Evolutionary conservation across 2,113 vertebrate species (phyloP).

Genomic region (Alosa alosa): DNA sequence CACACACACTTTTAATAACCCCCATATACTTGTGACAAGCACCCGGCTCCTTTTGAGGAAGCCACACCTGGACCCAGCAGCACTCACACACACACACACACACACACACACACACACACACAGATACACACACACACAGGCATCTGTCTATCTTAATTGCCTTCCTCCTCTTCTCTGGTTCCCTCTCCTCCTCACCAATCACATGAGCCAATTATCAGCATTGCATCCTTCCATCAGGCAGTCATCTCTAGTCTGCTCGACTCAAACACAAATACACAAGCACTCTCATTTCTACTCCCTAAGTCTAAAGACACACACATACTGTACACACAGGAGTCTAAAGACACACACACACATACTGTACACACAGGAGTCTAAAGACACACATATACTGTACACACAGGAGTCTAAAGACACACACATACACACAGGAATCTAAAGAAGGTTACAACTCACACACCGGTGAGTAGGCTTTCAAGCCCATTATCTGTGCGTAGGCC

Average conservation of each 20-base stretch:
- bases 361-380: too few relatives aligned
- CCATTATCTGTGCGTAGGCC: background rate
- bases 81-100: background rate
- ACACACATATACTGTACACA: too few relatives aligned
- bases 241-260: background rate
- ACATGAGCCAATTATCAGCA: background rate
- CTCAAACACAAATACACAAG: slow-evolving; percentile 20
- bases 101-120: background rate
- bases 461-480: background rate
- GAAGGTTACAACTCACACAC: background rate
- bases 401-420: background rate
- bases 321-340: too few relatives aligned
- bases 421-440: background rate
- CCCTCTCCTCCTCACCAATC: background rate
- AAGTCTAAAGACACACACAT: background rate
- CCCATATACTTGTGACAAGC: too few relatives aligned
- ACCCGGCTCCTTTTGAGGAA: too few relatives aligned
- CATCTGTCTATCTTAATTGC: background rate
- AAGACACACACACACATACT: too few relatives aligned
- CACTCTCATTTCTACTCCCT: too few relatives aligned
- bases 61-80: background rate
- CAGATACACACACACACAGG: background rate
- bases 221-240: background rate
- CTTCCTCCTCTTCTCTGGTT: background rate
- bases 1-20: background rate